phyloP scores from a whole-genome alignment of 2,797 vertebrate genomes.

The Sebastes kiyomatsui region DNA sequence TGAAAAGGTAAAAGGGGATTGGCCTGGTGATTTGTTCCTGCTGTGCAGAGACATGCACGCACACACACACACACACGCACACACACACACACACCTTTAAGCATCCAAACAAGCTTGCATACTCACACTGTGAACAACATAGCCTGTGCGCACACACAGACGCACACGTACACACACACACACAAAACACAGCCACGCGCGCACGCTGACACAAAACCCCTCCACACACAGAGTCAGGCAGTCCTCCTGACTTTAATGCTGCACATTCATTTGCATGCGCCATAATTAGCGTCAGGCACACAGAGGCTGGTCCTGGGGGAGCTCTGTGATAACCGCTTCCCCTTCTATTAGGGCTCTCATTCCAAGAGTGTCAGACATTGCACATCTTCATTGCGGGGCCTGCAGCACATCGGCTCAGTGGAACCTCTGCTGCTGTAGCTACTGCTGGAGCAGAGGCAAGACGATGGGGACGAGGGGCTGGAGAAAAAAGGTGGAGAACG shows the following conservation, averaged over 20 bases:
- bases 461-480: constrained; percentile 6
- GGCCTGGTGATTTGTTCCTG: constrained; percentile 29
- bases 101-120: constrained; percentile 33
- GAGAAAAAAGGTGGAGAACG: constrained; percentile 44
- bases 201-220: constrained; percentile 47
- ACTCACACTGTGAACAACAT: constrained; percentile 14
- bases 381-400: constrained; percentile 97
- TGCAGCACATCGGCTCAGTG: constrained; percentile 86
- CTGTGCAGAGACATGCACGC: constrained; percentile 8
- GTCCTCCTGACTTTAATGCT: constrained; percentile 79
- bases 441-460: constrained; percentile 56
- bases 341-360: constrained; percentile 93
- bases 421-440: constrained; percentile 87
- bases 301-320: constrained; percentile 89
- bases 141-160: not conserved
- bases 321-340: constrained; percentile 93
- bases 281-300: constrained; percentile 94
- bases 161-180: not conserved
- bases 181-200: not conserved
- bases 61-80: not conserved
- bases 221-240: constrained; percentile 62
- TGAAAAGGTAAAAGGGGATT: constrained; percentile 47
- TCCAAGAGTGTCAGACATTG: constrained; percentile 92
- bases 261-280: constrained; percentile 90
- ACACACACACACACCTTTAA: not conserved